Evolutionary conservation across 2,113 vertebrate species (phyloP).

Genomic region (Mustela lutreola): DNA sequence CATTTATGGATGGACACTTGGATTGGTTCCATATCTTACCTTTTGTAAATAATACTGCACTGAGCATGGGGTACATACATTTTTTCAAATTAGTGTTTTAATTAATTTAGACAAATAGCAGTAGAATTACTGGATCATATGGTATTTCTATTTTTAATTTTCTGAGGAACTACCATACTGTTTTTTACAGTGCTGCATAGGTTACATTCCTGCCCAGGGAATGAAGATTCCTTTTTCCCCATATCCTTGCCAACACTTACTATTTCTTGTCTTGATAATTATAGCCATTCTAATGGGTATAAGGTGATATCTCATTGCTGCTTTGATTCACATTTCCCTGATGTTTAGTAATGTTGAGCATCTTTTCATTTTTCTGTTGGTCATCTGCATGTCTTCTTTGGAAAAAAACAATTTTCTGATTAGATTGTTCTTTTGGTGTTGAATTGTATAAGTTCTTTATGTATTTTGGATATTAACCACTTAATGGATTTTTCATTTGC

Average conservation of each 20-base stretch:
- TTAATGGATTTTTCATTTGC: background rate
- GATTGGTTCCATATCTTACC: background rate
- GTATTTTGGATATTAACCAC: background rate
- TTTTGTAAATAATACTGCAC: background rate
- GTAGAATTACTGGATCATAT: background rate
- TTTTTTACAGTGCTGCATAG: background rate
- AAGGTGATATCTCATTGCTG: background rate
- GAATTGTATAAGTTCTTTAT: background rate
- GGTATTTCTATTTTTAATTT: background rate
- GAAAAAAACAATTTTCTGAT: background rate
- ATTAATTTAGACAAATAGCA: background rate
- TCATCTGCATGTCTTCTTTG: background rate
- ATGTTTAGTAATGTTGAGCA: background rate
- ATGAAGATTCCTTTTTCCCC: background rate
- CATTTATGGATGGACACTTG: background rate
- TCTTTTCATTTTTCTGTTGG: background rate
- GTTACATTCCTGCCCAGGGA: background rate
- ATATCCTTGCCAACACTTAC: background rate
- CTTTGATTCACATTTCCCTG: background rate
- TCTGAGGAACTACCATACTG: background rate
- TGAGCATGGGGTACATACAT: background rate
- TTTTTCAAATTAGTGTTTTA: background rate
- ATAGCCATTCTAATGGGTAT: background rate
- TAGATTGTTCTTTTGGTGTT: background rate
- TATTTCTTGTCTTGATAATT: background rate